phyloP scores from a whole-genome alignment of 92 coral and sea anemone species.

The Siderastrea radians region DNA sequence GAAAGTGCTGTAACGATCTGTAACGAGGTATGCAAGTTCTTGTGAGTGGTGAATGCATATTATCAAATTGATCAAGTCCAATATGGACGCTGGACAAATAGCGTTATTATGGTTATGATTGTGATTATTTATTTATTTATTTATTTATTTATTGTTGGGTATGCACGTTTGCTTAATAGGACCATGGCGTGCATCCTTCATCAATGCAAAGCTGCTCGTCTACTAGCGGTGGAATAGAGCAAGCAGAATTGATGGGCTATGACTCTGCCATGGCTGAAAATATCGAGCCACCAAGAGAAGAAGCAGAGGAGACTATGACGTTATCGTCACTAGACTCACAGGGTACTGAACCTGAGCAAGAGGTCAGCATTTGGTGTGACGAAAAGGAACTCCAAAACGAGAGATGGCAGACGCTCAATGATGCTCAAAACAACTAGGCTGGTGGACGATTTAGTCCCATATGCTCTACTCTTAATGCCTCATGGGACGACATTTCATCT shows the following conservation, averaged over 20 bases:
- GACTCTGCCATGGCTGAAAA: neutral
- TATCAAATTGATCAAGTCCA: too few relatives aligned
- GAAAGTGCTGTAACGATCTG: too few relatives aligned
- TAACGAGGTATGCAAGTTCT: too few relatives aligned
- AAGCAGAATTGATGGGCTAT: neutral
- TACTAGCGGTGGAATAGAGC: neutral
- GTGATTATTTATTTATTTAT: too few relatives aligned
- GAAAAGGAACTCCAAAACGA: conserved; percentile 9
- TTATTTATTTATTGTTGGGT: neutral
- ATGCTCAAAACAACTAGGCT: neutral
- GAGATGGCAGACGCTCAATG: conserved; percentile 15
- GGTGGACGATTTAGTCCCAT: conserved; percentile 44
- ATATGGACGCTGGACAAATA: too few relatives aligned
- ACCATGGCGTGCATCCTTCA: neutral
- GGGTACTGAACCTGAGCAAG: conserved; percentile 2
- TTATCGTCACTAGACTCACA: neutral
- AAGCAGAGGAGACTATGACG: neutral
- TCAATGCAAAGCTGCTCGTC: neutral
- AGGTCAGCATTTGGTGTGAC: neutral
- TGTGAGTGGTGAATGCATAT: too few relatives aligned
- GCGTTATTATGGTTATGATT: too few relatives aligned
- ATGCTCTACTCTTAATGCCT: conserved; percentile 30
- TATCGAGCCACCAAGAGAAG: neutral
- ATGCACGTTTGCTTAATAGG: neutral
- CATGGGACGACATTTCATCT: conserved; percentile 52